Base-by-base conservation (phyloP, 2,888 invertebrate genomes). In the Seira sanloemensis region DNA sequence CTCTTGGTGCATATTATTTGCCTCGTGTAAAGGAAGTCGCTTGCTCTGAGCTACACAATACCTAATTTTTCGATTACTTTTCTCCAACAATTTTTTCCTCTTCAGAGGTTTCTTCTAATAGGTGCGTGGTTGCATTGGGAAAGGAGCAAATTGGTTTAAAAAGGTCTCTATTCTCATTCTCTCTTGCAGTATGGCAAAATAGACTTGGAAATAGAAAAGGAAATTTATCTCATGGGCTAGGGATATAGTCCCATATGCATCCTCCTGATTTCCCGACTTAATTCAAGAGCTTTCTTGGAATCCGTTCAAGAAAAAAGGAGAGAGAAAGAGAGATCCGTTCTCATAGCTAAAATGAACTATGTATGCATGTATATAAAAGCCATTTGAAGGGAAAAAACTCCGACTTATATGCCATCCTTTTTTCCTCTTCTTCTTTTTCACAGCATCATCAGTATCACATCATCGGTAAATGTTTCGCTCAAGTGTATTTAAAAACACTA, bases 291-390 rank as follows among this genome's bases (percentile, higher is more conserved):
- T 21, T 75, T 75, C 75, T 79, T 79, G 79, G 79, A 79, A 79
- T 79, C 66, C 16, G 72, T 79, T 79, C 79, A 79, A 79, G 67
- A 77, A 68, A 77, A 71, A 71, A 78, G 72, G 37, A 37, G 12
- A 37, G 37, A 37, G 37, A 37, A 37, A 9, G 12, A 37, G 12
- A 37, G 37, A n/a, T n/a, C 12, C 5, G 37, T 12, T 37, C 37
- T 37, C 12, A 37, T 37, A 37, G 37, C 37, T 37, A 37, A 5
- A 37, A 9, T n/a, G n/a, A n/a, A 37, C 37, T 37, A 37, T n/a
- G n/a, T n/a, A n/a, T n/a, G n/a, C n/a, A n/a, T n/a, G n/a, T n/a
- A n/a, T n/a, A n/a, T n/a, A n/a, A n/a, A n/a, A n/a, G n/a, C n/a
- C n/a, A n/a, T n/a, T n/a, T n/a, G n/a, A n/a, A n/a, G n/a, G n/a